Conservation (phyloP, 2,888 invertebrate genomes). For the Sinopyrophorus schimmeli region DNA sequence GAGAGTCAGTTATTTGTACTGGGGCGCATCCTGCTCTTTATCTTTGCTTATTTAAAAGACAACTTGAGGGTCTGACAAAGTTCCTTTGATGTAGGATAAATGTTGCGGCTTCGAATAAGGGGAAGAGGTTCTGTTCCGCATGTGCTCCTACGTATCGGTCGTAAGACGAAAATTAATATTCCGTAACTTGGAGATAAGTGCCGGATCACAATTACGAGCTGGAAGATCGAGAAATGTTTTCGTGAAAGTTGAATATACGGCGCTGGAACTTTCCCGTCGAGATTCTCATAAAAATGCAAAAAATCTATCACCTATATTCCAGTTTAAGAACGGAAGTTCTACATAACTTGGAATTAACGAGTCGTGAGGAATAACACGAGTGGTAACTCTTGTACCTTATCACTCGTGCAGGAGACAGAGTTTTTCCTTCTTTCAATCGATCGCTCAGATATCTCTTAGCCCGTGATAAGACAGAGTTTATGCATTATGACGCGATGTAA, state of each 20-base stretch:
- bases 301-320: conserved; percentile 33
- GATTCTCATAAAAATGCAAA: conserved; percentile 30
- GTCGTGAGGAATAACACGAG: conserved; percentile 31
- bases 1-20: conserved; percentile 28
- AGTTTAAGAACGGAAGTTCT: conserved; percentile 21
- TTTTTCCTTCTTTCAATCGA: conserved; percentile 23
- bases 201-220: conserved; percentile 27
- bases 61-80: conserved; percentile 26
- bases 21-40: conserved; percentile 26
- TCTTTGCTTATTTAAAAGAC: conserved; percentile 32
- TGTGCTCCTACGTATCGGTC: conserved; percentile 22
- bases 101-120: conserved; percentile 32
- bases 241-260: conserved; percentile 27
- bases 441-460: conserved; percentile 13
- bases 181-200: conserved; percentile 15
- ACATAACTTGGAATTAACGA: conserved; percentile 34
- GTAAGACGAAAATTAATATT: conserved; percentile 25
- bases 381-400: conserved; percentile 32
- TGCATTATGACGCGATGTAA: conserved; percentile 14
- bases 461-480: conserved; percentile 17
- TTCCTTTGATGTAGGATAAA: conserved; percentile 34
- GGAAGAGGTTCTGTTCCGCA: conserved; percentile 18
- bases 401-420: conserved; percentile 26
- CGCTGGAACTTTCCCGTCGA: conserved; percentile 26
- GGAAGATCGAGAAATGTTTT: conserved; percentile 22